These are phyloP conservation scores for Phrixothrix hirtus DNA, from an alignment of 2,888 invertebrate genomes.

Conservation along the genomic window DNA sequence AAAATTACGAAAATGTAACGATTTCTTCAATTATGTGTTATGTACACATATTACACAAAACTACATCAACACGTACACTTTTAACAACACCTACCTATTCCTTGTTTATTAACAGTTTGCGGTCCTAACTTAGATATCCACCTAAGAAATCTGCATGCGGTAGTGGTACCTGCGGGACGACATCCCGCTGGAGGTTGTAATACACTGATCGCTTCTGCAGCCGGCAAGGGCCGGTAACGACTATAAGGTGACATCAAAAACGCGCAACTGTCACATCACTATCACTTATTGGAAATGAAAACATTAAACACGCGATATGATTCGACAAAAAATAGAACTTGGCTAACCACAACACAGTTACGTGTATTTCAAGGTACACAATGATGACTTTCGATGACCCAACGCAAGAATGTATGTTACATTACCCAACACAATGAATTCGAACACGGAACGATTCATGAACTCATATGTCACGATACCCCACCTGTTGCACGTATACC, in stretches of 20 bases:
- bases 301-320: background rate
- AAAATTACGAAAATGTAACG: no score
- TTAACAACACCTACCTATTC: constrained; percentile 44
- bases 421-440: background rate
- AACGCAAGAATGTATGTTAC: background rate
- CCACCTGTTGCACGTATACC: constrained; percentile 21
- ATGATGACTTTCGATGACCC: background rate
- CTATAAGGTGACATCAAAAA: constrained; percentile 55
- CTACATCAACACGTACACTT: no score
- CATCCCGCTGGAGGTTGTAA: constrained; percentile 38
- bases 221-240: constrained; percentile 55
- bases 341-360: constrained; percentile 4
- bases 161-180: constrained; percentile 46
- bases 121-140: constrained; percentile 61
- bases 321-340: constrained; percentile 13
- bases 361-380: background rate
- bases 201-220: constrained; percentile 46
- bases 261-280: constrained; percentile 21
- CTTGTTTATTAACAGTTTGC: constrained; percentile 60
- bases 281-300: constrained; percentile 7
- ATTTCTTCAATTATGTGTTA: no score
- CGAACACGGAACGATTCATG: background rate
- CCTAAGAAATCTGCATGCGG: constrained; percentile 59
- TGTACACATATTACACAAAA: no score
- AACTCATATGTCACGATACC: constrained; percentile 8